Percentiles rank a stretch among this genome's conserved stretches.
Evolutionary conservation across 2,888 invertebrate genomes (phyloP).

Genomic region (Villa cingulata): DNA sequence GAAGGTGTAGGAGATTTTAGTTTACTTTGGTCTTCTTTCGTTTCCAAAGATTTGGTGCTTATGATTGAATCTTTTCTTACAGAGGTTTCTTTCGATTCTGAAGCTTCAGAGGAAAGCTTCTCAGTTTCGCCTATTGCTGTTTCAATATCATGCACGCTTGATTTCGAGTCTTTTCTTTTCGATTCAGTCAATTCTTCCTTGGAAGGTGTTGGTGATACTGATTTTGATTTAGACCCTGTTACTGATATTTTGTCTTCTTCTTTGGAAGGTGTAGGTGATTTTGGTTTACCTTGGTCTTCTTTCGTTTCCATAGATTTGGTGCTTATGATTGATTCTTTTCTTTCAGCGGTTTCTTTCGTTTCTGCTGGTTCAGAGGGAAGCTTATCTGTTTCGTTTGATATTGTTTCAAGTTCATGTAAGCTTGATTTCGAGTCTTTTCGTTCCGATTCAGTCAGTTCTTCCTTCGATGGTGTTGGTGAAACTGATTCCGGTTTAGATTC

Average conservation of each 20-base stretch:
- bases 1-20: neutral
- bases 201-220: conserved; percentile 2
- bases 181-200: conserved; percentile 16
- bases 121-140: too few species aligned
- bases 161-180: conserved; percentile 7
- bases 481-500: neutral
- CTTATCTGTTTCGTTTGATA: conserved; percentile 16
- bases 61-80: neutral
- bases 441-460: conserved; percentile 12
- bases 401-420: too few species aligned
- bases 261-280: neutral
- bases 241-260: neutral
- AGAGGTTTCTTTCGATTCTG: conserved; percentile 1
- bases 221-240: neutral
- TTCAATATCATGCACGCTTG: too few species aligned
- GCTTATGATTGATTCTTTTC: conserved; percentile 14
- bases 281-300: conserved; percentile 2
- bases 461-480: conserved; percentile 11
- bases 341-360: neutral
- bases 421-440: conserved; percentile 6
- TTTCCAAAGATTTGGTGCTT: neutral
- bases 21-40: neutral
- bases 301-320: neutral
- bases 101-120: too few species aligned
- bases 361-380: conserved; percentile 10